Evolutionary conservation across 2,113 vertebrate genomes (phyloP).

Genomic region (Cyanistes caeruleus): DNA sequence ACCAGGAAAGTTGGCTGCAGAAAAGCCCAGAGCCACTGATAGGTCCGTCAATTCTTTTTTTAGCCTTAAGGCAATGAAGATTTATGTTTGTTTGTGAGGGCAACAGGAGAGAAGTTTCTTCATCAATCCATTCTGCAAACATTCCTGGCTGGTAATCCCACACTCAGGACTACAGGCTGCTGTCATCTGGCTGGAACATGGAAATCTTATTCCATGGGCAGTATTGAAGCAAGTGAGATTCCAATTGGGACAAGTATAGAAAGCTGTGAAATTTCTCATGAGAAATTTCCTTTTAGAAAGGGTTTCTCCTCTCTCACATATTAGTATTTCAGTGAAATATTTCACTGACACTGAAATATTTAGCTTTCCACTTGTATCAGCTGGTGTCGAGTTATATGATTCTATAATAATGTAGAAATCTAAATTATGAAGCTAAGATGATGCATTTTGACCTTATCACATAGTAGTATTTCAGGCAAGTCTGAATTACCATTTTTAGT

Average conservation of each 20-base stretch:
- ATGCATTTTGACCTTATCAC: slow-evolving; percentile 9
- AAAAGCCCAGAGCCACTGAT: not conserved
- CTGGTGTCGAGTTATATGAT: not conserved
- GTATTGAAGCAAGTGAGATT: not conserved
- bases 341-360: not conserved
- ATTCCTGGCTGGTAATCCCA: not conserved
- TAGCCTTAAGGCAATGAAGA: not conserved
- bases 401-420: not conserved
- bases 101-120: not conserved
- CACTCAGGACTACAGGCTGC: not conserved
- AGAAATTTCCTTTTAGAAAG: not conserved
- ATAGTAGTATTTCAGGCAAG: not conserved
- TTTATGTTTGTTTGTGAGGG: not conserved
- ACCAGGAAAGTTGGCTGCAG: not conserved
- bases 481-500: slow-evolving; percentile 20
- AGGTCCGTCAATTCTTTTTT: not conserved
- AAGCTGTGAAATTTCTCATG: not conserved
- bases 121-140: not conserved
- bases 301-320: not conserved
- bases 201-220: not conserved
- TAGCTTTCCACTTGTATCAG: not conserved
- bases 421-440: not conserved
- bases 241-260: not conserved
- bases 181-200: not conserved
- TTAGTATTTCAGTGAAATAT: not conserved